Conservation (phyloP, 2,888 invertebrate genomes). For the Mythimna vitellina region DNA sequence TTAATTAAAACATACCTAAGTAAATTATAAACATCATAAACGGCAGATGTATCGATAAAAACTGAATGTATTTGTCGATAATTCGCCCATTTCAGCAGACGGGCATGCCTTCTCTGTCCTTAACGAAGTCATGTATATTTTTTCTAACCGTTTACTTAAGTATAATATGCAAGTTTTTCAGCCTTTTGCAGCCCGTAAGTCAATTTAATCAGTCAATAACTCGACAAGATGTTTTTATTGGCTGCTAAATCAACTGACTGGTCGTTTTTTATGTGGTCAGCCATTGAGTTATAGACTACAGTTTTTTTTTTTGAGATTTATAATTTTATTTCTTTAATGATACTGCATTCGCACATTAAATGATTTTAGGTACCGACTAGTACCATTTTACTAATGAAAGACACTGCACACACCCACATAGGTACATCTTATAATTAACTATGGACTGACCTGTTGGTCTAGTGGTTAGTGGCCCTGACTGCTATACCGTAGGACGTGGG, state of each 20-base stretch:
- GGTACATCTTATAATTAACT: neutral
- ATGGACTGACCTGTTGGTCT: too few relatives aligned
- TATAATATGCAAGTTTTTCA: slow-evolving; percentile 69
- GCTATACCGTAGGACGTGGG: too few relatives aligned
- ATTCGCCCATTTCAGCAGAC: slow-evolving; percentile 74
- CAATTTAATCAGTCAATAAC: slow-evolving; percentile 74
- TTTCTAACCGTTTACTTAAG: slow-evolving; percentile 65
- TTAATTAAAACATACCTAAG: slow-evolving; percentile 82
- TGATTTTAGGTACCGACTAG: neutral
- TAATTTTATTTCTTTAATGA: neutral
- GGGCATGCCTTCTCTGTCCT: slow-evolving; percentile 62
- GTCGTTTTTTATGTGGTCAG: slow-evolving; percentile 20
- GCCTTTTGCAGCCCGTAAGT: slow-evolving; percentile 69
- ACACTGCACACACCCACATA: neutral
- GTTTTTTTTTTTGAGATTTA: neutral
- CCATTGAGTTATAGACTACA: slow-evolving; percentile 17
- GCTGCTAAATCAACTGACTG: slow-evolving; percentile 41
- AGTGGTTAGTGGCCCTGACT: too few relatives aligned
- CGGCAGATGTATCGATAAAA: slow-evolving; percentile 82
- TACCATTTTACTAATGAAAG: neutral
- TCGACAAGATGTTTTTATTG: slow-evolving; percentile 67
- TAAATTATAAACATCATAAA: slow-evolving; percentile 68
- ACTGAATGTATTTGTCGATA: slow-evolving; percentile 75
- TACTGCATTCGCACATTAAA: neutral
- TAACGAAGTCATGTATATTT: slow-evolving; percentile 73